Conservation (phyloP, 2,113 vertebrate species). For the Eudyptes chrysolophus region DNA sequence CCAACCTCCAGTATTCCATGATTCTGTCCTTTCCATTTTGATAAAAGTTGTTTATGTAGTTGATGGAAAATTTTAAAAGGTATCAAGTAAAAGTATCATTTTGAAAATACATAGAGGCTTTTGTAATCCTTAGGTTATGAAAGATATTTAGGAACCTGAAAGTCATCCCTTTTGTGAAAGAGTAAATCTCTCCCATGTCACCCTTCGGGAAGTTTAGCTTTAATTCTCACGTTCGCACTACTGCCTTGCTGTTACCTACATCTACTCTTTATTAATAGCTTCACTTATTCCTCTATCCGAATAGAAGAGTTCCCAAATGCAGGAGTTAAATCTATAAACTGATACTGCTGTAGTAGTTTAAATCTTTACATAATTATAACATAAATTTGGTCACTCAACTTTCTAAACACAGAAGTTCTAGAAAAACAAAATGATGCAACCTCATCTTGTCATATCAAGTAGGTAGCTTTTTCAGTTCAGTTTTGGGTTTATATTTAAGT, state of each 20-base stretch:
- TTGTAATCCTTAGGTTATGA: not conserved
- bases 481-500: not conserved
- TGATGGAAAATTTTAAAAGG: not conserved
- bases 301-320: not conserved
- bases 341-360: not conserved
- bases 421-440: not conserved
- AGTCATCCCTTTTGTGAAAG: not conserved
- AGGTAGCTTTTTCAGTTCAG: not conserved
- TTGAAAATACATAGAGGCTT: not conserved
- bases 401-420: not conserved
- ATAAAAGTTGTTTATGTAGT: not conserved
- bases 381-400: not conserved
- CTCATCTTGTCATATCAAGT: not conserved
- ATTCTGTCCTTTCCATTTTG: not conserved
- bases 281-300: not conserved
- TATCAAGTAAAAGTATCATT: not conserved
- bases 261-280: not conserved
- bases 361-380: not conserved
- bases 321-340: not conserved
- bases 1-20: not conserved
- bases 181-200: not conserved
- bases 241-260: not conserved
- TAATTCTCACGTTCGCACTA: not conserved
- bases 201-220: not conserved
- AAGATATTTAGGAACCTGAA: not conserved